Conservation (phyloP, 1,140 invertebrate genomes). For the Uloborus diversus region DNA sequence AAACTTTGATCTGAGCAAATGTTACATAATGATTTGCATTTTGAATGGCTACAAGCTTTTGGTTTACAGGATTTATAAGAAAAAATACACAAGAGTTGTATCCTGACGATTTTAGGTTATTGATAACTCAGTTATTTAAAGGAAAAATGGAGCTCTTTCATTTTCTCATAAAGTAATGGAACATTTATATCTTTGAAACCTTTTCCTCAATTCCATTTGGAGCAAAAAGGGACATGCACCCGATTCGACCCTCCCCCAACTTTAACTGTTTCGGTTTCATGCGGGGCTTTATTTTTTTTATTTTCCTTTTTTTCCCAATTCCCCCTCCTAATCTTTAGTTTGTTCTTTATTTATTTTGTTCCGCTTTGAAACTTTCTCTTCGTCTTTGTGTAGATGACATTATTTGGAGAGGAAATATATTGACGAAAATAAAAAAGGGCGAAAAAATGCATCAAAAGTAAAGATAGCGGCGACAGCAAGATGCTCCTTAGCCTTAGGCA, state of each 20-base stretch:
- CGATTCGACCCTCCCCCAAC: conserved; percentile 16
- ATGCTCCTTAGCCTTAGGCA: conserved; percentile 51
- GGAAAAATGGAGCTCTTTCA: conserved; percentile 52
- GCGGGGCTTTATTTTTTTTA: conserved; percentile 39
- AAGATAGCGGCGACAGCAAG: conserved; percentile 55
- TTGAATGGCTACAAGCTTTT: not conserved
- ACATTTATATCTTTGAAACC: conserved; percentile 56
- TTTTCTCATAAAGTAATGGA: conserved; percentile 57
- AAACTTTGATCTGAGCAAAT: too few relatives aligned
- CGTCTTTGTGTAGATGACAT: conserved; percentile 57
- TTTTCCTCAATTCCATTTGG: conserved; percentile 54
- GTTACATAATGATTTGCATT: not conserved
- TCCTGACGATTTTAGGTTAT: conserved; percentile 15
- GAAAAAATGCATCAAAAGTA: conserved; percentile 53
- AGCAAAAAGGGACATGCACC: conserved; percentile 45
- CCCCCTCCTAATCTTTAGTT: conserved; percentile 37
- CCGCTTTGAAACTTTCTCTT: conserved; percentile 53
- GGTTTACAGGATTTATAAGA: not conserved
- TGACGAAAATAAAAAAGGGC: conserved; percentile 46
- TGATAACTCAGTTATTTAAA: conserved; percentile 54
- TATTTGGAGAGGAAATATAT: conserved; percentile 56
- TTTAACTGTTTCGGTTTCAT: conserved; percentile 56
- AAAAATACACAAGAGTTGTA: not conserved
- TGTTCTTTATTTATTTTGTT: conserved; percentile 55
- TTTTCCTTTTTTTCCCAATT: conserved; percentile 28